Evolutionary conservation across 2,888 invertebrate genomes (phyloP).

Genomic region (Ditula angustiorana): DNA sequence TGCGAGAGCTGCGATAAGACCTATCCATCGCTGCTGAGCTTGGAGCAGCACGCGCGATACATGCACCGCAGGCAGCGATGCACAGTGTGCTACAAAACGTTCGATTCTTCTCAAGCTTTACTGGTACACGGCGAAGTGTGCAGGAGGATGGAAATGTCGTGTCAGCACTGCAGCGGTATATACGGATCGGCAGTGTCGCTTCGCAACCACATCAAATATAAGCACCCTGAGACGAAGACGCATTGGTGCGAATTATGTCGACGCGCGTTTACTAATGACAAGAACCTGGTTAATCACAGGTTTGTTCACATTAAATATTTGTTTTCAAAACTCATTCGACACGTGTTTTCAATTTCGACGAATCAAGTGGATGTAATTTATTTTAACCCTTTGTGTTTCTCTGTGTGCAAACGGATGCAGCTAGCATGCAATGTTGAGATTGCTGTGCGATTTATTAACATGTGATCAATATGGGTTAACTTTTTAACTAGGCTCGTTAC

Average conservation of each 20-base stretch:
- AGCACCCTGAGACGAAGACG: constrained; percentile 57
- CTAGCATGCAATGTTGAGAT: too few relatives aligned
- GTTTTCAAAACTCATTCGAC: too few relatives aligned
- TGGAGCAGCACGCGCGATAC: constrained; percentile 67
- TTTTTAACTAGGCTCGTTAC: too few relatives aligned
- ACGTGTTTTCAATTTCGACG: too few relatives aligned
- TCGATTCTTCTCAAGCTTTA: constrained; percentile 52
- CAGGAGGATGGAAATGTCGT: constrained; percentile 55
- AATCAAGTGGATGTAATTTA: too few relatives aligned
- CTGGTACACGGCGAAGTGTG: constrained; percentile 55
- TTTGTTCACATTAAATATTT: background rate
- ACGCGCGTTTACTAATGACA: constrained; percentile 58
- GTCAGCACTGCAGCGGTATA: constrained; percentile 59
- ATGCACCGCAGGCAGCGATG: constrained; percentile 66
- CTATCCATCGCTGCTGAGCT: constrained; percentile 66
- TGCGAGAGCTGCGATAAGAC: constrained; percentile 64
- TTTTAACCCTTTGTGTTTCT: too few relatives aligned
- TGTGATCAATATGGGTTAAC: too few relatives aligned
- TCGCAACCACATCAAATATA: constrained; percentile 66
- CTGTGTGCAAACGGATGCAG: too few relatives aligned
- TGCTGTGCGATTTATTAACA: too few relatives aligned
- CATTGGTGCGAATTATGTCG: constrained; percentile 62
- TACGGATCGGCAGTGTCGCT: constrained; percentile 60
- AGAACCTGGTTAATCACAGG: constrained; percentile 60
- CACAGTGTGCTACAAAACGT: constrained; percentile 63